These are phyloP conservation scores for Typhlichthys eigenmanni DNA, from an alignment of 2,797 vertebrate species.

Conservation along the genomic window DNA sequence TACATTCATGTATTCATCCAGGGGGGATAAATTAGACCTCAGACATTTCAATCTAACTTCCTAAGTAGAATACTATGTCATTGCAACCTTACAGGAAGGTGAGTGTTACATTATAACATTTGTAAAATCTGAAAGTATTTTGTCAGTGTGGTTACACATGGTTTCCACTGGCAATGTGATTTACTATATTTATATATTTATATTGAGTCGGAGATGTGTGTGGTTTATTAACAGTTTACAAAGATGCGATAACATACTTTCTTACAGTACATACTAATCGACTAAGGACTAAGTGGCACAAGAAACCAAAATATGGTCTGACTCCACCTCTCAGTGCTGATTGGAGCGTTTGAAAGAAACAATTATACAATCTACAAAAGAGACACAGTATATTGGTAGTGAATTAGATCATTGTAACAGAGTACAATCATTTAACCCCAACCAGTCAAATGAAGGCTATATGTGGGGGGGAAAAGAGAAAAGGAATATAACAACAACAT, in stretches of 20 bases:
- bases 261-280: conserved; percentile 8
- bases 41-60: conserved; percentile 76
- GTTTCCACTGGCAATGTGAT: conserved; percentile 6
- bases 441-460: too few species aligned
- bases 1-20: conserved; percentile 79
- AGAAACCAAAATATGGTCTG: too few species aligned
- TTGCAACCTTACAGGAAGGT: conserved; percentile 59
- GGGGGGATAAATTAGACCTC: conserved; percentile 69
- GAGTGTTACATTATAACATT: conserved; percentile 27
- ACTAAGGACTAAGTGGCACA: too few species aligned
- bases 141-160: conserved; percentile 18
- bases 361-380: too few species aligned
- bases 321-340: too few species aligned
- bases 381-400: too few species aligned
- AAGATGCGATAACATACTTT: conserved; percentile 39
- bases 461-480: too few species aligned
- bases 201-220: conserved; percentile 17
- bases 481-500: too few species aligned
- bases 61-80: conserved; percentile 78
- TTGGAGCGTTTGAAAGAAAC: too few species aligned
- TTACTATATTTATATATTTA: conserved; percentile 16
- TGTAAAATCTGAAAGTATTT: conserved; percentile 2
- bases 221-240: conserved; percentile 22
- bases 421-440: too few species aligned
- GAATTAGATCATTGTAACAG: too few species aligned